Evolutionary conservation across 2,888 invertebrate genomes (phyloP).

Genomic region (Deilephila porcellus): DNA sequence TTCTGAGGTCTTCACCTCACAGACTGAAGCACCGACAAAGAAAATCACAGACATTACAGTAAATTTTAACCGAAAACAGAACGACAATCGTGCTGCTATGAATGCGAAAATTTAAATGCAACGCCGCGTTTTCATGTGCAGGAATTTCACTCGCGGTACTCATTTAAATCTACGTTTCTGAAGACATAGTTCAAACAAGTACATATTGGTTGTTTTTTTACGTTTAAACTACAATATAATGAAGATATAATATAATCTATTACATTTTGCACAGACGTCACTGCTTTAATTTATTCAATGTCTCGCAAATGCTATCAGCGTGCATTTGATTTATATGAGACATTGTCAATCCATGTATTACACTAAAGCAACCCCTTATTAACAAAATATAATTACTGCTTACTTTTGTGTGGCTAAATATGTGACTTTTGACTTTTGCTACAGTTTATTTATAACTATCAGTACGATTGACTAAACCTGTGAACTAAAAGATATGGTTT

Average conservation of each 20-base stretch:
- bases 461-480: too few relatives aligned
- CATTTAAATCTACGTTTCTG: neutral
- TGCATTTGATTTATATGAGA: neutral
- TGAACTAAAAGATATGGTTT: too few relatives aligned
- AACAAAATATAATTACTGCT: neutral
- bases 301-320: neutral
- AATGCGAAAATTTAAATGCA: conserved; percentile 6
- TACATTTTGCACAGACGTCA: neutral
- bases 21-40: too few relatives aligned
- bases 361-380: too few relatives aligned
- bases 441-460: too few relatives aligned
- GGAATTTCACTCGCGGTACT: neutral
- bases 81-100: neutral
- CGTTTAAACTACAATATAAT: neutral
- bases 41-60: too few relatives aligned
- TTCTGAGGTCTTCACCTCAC: too few relatives aligned
- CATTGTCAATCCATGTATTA: too few relatives aligned
- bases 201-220: neutral
- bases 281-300: conserved; percentile 7
- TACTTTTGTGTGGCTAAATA: neutral
- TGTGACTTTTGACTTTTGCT: too few relatives aligned
- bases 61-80: neutral
- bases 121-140: neutral
- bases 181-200: neutral
- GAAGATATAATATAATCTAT: neutral